Conservation (phyloP, 2,113 vertebrate genomes). For the Burhinus oedicnemus region DNA sequence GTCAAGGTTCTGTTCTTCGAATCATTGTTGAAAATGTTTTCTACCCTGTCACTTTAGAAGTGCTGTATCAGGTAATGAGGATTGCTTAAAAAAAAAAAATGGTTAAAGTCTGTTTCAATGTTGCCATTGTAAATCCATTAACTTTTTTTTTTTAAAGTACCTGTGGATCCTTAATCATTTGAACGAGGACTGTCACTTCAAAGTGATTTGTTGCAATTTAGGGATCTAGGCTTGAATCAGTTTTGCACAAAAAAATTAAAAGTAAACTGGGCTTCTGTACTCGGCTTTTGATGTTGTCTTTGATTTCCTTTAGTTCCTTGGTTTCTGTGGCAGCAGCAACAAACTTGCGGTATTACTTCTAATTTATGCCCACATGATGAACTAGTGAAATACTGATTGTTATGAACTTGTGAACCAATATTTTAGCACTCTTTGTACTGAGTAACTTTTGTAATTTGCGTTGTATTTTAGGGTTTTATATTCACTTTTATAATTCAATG, state of each 20-base stretch:
- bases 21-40: conserved; percentile 83
- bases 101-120: neutral
- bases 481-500: neutral
- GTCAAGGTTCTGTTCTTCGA: conserved; percentile 80
- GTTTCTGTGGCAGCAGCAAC: neutral
- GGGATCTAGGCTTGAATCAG: neutral
- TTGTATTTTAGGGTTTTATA: neutral
- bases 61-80: conserved; percentile 84
- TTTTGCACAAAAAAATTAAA: neutral
- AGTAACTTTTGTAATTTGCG: neutral
- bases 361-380: neutral
- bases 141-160: neutral
- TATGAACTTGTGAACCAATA: neutral
- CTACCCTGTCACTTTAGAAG: conserved; percentile 83
- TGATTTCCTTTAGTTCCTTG: neutral
- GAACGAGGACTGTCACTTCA: neutral
- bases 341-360: neutral
- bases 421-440: neutral
- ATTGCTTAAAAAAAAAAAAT: neutral
- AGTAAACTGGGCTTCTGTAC: neutral
- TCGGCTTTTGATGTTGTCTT: neutral
- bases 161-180: neutral
- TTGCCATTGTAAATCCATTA: neutral
- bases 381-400: neutral
- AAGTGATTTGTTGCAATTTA: neutral